These are phyloP conservation scores for Hetaerina americana DNA, from an alignment of 1,140 invertebrate genomes.

Conservation along the genomic window DNA sequence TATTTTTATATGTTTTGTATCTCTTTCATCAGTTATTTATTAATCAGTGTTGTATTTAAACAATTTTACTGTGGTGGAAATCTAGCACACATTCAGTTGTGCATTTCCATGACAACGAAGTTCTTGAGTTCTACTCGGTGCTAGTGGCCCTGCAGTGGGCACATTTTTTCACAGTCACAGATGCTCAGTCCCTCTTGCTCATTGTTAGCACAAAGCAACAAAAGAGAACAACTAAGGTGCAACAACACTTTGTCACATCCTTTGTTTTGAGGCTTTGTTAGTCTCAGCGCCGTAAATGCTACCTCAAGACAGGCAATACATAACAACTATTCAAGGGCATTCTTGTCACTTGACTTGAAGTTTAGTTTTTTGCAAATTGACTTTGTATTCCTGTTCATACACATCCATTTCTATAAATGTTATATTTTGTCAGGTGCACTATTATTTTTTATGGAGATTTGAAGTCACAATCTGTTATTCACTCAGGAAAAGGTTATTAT, in stretches of 20 bases:
- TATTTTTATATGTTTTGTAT: conserved; percentile 1
- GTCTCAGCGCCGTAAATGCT: background rate
- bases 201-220: background rate
- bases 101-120: background rate
- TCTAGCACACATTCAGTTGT: background rate
- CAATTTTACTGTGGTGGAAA: background rate
- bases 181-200: background rate
- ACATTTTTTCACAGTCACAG: background rate
- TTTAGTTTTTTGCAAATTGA: background rate
- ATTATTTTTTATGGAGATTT: conserved; percentile 1
- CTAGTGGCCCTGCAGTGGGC: background rate
- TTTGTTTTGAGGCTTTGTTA: background rate
- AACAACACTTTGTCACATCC: background rate
- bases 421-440: background rate
- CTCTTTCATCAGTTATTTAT: background rate
- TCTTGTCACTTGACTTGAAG: background rate
- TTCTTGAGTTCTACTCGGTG: background rate
- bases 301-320: background rate
- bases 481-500: background rate
- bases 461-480: background rate
- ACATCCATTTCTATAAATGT: background rate
- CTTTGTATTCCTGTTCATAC: background rate
- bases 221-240: background rate
- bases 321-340: background rate
- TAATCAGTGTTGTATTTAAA: conserved; percentile 1